A percentile compares a stretch with the other conserved stretches of the same genome.
These are phyloP conservation scores for Laticauda laticaudata DNA, from an alignment of 2,113 vertebrate genomes.

Conservation along the genomic window DNA sequence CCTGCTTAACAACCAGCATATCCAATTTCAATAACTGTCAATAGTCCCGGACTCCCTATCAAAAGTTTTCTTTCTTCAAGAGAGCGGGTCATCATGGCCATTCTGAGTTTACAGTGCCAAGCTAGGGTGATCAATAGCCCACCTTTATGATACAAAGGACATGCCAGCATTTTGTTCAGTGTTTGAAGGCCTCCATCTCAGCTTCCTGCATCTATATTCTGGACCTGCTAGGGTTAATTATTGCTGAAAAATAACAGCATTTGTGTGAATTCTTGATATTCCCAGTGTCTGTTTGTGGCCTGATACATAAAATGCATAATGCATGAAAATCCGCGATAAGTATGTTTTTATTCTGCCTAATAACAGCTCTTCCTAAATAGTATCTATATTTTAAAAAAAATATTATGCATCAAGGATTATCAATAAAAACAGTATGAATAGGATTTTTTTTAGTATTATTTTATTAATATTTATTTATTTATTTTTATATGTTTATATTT, in stretches of 20 bases:
- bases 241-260: background rate
- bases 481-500: no score
- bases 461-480: no score
- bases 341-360: slow-evolving; percentile 19
- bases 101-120: background rate
- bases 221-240: background rate
- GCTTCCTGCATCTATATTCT: background rate
- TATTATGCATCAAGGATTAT: slow-evolving; percentile 50
- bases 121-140: background rate
- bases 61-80: background rate
- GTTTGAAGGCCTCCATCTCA: background rate
- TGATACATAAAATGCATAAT: background rate
- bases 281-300: slow-evolving; percentile 10
- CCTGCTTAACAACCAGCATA: background rate
- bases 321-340: background rate
- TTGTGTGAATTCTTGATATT: background rate
- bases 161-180: background rate
- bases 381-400: slow-evolving; percentile 38
- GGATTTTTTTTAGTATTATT: slow-evolving; percentile 22
- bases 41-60: background rate
- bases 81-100: background rate
- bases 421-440: slow-evolving; percentile 23
- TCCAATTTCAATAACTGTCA: background rate
- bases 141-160: background rate
- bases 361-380: slow-evolving; percentile 39